Conservation (phyloP, 2,113 vertebrate genomes). For the Nothoprocta pentlandii region DNA sequence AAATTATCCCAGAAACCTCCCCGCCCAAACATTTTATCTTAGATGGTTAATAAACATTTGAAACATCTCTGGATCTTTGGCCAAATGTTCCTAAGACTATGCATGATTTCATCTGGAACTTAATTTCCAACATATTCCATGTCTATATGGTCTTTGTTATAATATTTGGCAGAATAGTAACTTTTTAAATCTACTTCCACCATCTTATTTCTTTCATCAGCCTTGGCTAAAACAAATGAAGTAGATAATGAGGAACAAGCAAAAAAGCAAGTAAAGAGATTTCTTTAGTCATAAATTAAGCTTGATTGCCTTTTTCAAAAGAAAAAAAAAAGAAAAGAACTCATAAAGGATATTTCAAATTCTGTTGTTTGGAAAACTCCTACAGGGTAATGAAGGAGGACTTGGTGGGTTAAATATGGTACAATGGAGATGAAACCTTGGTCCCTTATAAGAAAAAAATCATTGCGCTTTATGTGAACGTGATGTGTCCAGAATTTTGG, state of each 20-base stretch:
- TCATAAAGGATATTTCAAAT: not conserved
- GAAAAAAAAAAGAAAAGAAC: not conserved
- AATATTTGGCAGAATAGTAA: not conserved
- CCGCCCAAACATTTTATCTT: not conserved
- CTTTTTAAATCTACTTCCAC: not conserved
- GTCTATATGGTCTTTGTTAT: not conserved
- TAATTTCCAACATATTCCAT: not conserved
- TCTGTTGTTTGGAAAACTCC: not conserved
- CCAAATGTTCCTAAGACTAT: rapidly evolving
- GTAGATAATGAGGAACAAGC: not conserved
- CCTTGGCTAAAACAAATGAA: not conserved
- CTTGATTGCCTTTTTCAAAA: not conserved
- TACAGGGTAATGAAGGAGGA: not conserved
- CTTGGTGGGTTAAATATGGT: not conserved
- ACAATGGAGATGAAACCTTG: not conserved
- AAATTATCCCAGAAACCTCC: not conserved
- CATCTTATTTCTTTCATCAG: not conserved
- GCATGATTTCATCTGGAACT: not conserved
- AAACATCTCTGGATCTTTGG: not conserved
- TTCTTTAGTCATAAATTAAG: not conserved
- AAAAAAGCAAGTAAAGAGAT: not conserved
- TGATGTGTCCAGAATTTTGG: not conserved
- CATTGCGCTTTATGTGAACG: not conserved
- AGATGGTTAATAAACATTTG: not conserved
- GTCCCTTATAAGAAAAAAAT: not conserved